These are phyloP conservation scores for Drosophila yooni DNA, from an alignment of 2,888 invertebrate species.

Conservation along the genomic window DNA sequence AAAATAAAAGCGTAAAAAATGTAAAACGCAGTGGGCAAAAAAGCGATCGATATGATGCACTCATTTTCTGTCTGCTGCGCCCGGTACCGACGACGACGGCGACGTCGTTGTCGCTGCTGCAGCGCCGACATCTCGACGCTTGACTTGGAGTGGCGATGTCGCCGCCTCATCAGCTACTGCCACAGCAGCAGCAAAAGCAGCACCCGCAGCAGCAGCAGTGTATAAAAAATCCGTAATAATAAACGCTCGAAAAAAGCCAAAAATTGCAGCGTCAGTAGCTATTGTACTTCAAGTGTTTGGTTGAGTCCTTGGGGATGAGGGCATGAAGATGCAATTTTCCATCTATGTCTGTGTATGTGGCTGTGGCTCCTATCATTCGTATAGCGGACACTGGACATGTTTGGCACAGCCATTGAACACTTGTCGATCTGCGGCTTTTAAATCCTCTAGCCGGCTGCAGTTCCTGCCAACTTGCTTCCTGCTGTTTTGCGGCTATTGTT, in stretches of 20 bases:
- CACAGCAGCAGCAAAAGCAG: conserved; percentile 17
- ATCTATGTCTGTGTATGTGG: conserved; percentile 15
- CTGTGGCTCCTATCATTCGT: conserved; percentile 6
- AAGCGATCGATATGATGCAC: conserved; percentile 85
- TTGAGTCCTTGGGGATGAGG: conserved; percentile 25
- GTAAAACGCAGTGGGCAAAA: conserved; percentile 76
- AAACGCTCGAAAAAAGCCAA: conserved; percentile 81
- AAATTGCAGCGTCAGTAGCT: conserved; percentile 84
- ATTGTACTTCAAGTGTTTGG: conserved; percentile 75
- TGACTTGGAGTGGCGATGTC: conserved; percentile 70
- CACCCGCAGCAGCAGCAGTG: conserved; percentile 20
- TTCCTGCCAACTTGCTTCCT: conserved; percentile 35
- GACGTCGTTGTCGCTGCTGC: conserved; percentile 47
- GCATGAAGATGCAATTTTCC: conserved; percentile 14
- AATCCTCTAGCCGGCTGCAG: conserved; percentile 29
- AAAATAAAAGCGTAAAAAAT: conserved; percentile 47
- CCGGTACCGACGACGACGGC: conserved; percentile 58
- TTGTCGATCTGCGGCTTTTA: conserved; percentile 43
- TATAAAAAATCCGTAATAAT: conserved; percentile 72
- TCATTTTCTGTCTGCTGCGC: conserved; percentile 85
- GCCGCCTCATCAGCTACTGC: conserved; percentile 54
- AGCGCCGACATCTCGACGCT: conserved; percentile 60
- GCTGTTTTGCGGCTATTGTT: conserved; percentile 16
- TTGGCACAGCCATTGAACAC: conserved; percentile 45
- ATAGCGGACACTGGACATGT: conserved; percentile 46